Conservation (phyloP, 64 coral and sea anemone species). For the Pocillopora damicornis region DNA sequence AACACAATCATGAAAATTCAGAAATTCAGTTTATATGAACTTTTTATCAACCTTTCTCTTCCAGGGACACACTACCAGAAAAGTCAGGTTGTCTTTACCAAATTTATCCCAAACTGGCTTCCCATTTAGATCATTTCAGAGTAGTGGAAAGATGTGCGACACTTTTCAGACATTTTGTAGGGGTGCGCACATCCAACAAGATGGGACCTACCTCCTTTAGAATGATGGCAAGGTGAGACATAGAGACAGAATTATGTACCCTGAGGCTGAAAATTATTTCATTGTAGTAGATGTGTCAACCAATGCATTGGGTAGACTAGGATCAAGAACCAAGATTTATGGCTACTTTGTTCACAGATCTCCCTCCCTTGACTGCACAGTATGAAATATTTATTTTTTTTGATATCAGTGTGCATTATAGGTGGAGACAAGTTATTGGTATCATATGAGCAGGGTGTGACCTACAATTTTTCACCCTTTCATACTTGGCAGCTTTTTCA, state of each 20-base stretch:
- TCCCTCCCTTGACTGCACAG: too few species aligned
- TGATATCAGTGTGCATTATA: too few species aligned
- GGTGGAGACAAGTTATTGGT: too few species aligned
- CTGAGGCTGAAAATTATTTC: too few species aligned
- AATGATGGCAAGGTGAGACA: conserved; percentile 84
- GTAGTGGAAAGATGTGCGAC: conserved; percentile 71
- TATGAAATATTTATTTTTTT: too few species aligned
- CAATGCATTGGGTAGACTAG: too few species aligned
- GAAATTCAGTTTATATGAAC: neutral
- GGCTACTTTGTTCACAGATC: too few species aligned
- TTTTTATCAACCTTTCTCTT: neutral
- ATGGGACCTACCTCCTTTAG: conserved; percentile 88
- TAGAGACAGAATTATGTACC: neutral
- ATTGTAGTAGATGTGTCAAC: too few species aligned
- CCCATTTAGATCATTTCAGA: conserved; percentile 58
- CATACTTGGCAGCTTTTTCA: too few species aligned
- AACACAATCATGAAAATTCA: neutral
- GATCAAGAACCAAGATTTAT: too few species aligned
- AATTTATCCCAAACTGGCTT: conserved; percentile 61
- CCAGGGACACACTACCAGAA: conserved; percentile 6
- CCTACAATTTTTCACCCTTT: too few species aligned
- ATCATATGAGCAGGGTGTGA: too few species aligned
- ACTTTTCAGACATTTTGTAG: conserved; percentile 75
- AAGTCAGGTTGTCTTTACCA: conserved; percentile 67
- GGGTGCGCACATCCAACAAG: conserved; percentile 53